A percentile compares a stretch with the other conserved stretches of the same genome.
Evolutionary conservation across 2,797 vertebrate genomes (phyloP).

Genomic region (Molossus alvarezi): DNA sequence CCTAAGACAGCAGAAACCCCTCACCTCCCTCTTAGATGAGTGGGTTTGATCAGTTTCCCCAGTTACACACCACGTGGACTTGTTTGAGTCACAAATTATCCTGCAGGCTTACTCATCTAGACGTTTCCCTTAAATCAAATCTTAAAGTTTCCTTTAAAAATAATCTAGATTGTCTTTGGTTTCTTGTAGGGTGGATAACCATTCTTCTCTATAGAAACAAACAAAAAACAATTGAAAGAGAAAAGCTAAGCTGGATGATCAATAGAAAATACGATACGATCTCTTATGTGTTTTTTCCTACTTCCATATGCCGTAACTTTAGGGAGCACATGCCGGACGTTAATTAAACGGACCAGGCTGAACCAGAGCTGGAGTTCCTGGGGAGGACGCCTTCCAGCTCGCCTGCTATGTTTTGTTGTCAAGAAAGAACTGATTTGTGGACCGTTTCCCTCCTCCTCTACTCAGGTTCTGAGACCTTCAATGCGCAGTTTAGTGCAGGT

Average conservation of each 20-base stretch:
- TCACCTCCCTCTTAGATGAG: not conserved
- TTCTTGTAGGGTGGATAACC: not conserved
- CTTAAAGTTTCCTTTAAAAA: not conserved
- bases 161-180: conserved; percentile 31
- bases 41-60: not conserved
- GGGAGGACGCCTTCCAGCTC: not conserved
- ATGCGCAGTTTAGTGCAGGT: not conserved
- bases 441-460: conserved; percentile 15
- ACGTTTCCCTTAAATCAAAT: not conserved
- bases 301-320: not conserved
- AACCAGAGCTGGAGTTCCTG: conserved; percentile 35
- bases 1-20: not conserved
- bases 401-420: conserved; percentile 6
- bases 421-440: conserved; percentile 1
- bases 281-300: not conserved
- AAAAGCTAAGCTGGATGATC: conserved; percentile 37
- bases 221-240: not conserved
- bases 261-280: not conserved
- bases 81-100: conserved; percentile 37
- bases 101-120: not conserved
- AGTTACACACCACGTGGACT: not conserved
- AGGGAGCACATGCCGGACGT: not conserved
- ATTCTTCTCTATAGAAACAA: conserved; percentile 18
- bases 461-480: not conserved
- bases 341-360: not conserved